Evolutionary conservation across 2,888 invertebrate species (phyloP).

Genomic region (Andrena praecox): DNA sequence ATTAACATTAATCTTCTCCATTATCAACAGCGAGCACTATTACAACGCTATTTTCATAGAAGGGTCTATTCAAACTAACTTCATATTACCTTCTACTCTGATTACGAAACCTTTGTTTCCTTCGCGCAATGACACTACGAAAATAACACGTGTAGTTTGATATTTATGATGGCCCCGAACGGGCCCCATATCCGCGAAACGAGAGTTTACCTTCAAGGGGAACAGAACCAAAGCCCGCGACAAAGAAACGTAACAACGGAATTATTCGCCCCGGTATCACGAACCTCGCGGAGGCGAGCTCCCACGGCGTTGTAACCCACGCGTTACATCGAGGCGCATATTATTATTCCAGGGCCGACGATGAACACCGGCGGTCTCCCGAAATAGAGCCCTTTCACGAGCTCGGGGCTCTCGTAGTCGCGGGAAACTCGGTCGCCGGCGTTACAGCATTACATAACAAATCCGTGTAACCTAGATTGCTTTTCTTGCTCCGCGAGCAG

Average conservation of each 20-base stretch:
- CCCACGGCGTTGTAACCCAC: neutral
- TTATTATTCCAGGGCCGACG: slow-evolving; percentile 33
- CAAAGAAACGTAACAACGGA: neutral
- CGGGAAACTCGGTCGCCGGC: slow-evolving; percentile 53
- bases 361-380: neutral
- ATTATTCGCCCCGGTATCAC: neutral
- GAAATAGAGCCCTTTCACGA: slow-evolving; percentile 47
- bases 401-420: slow-evolving; percentile 1
- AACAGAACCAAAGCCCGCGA: neutral
- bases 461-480: slow-evolving; percentile 60
- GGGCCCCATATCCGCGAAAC: no score
- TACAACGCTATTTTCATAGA: no score
- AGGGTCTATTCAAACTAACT: no score
- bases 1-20: no score
- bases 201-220: no score
- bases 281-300: neutral
- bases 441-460: slow-evolving; percentile 57
- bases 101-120: no score
- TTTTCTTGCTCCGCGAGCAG: slow-evolving; percentile 33
- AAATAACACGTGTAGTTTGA: no score
- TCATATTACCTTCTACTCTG: no score
- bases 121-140: no score
- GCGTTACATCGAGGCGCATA: neutral
- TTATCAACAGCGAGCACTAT: no score
- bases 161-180: no score